Base-by-base conservation (phyloP, 2,888 invertebrate species). In the Euphydryas editha region DNA sequence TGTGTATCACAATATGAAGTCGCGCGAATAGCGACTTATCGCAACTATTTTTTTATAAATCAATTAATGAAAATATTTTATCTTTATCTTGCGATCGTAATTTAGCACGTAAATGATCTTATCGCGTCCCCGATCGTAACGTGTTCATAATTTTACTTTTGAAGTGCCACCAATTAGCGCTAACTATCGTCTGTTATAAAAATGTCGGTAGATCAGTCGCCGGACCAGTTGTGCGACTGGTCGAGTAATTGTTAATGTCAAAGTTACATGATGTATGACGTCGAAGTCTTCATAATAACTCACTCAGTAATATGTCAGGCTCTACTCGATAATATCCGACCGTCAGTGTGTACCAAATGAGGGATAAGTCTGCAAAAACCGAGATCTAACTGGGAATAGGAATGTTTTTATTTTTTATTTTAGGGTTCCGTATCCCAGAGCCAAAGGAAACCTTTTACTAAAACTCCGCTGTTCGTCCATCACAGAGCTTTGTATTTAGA, bases 261-360 rank as follows among this genome's bases (percentile, higher is more conserved):
- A 60, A 55, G 55, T 24, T 24, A 8, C 42, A 56, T 63, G 67
- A 63, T 57, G 49, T 60, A 67, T 44, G 49, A 49, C 59, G 58
- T 49, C 42, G 46, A 30, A 63, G 54, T 20, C 17, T 42, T 44
- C 30, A 44, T 64, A 67, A 62, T 67, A 67, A 62, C 62, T 67
- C 62, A 67, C 62, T 62, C 62, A 59, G 51, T 62, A 58, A 67
- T 62, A 57, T 59, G 54, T 62, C 63, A 58, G 59, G 63, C 59
- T 64, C 49, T 44, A 49, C 17, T 17, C 21, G 44, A 58, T 64
- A 59, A 64, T 42, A 64, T 51, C 59, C 17, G 49, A 64, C 51
- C 58, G 63, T 49, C 49, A 30, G 63, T 59, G 39, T 24, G 51
- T 58, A n/a, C 47, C 51, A 63, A 58, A 59, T 47, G 59, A 46